Evolutionary conservation across 2,113 vertebrate species (phyloP).

Genomic region (Vombatus ursinus): DNA sequence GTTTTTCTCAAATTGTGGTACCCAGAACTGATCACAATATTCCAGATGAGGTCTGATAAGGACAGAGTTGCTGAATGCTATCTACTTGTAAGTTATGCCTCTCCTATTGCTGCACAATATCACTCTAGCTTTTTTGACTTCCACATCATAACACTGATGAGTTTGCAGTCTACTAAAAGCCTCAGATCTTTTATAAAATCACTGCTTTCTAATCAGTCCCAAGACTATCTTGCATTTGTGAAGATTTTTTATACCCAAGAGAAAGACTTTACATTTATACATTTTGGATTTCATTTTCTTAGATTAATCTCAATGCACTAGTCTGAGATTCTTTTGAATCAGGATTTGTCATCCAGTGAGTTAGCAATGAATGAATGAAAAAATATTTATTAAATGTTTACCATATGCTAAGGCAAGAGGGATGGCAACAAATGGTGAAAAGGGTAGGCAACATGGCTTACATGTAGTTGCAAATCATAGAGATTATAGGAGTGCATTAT

Average conservation of each 20-base stretch:
- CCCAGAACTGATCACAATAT: neutral
- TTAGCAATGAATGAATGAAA: neutral
- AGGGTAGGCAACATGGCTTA: neutral
- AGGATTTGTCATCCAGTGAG: neutral
- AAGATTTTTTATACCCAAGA: neutral
- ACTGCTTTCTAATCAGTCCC: neutral
- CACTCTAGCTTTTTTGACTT: neutral
- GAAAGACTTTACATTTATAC: neutral
- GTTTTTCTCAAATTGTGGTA: neutral
- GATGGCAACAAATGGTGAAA: neutral
- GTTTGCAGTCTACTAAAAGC: neutral
- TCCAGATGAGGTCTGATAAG: neutral
- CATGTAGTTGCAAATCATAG: neutral
- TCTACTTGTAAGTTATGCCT: neutral
- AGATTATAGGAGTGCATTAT: too few species aligned
- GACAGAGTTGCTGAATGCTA: neutral
- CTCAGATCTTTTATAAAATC: neutral
- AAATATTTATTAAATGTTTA: neutral
- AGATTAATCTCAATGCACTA: neutral
- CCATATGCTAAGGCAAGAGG: neutral
- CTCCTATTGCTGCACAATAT: neutral
- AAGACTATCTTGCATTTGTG: neutral
- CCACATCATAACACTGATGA: neutral
- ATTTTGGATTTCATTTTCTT: neutral
- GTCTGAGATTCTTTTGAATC: neutral